Conservation (phyloP, 2,113 vertebrate species). For the Hiodon tergisus region DNA sequence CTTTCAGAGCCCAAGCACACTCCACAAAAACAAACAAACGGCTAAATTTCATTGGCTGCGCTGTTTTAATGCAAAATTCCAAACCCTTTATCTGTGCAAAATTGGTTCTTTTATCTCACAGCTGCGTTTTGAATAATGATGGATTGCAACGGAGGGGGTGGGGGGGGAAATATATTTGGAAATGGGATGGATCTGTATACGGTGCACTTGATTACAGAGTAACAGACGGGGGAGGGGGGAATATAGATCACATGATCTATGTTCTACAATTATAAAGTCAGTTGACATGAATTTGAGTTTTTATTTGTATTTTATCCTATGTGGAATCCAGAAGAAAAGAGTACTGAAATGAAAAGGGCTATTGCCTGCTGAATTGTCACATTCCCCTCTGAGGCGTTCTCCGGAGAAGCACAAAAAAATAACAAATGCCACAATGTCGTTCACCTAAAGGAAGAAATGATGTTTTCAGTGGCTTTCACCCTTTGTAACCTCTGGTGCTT, state of each 20-base stretch:
- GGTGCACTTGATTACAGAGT: conserved; percentile 16
- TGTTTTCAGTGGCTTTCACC: not conserved
- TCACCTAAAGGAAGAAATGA: not conserved
- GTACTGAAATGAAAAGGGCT: conserved; percentile 10
- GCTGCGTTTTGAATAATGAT: conserved; percentile 28
- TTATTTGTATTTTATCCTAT: not conserved
- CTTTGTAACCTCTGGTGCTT: not conserved
- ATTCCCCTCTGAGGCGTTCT: not conserved
- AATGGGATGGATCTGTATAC: conserved; percentile 14
- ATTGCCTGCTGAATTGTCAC: conserved; percentile 6
- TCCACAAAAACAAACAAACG: conserved; percentile 24
- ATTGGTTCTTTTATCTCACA: conserved; percentile 19
- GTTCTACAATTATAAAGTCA: conserved; percentile 16
- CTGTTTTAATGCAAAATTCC: conserved; percentile 18
- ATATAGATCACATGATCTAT: conserved; percentile 25
- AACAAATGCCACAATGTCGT: not conserved
- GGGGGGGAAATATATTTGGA: conserved; percentile 1
- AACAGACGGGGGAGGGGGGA: not conserved
- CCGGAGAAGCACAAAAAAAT: not conserved
- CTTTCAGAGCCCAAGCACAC: not conserved
- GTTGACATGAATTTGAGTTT: conserved; percentile 14
- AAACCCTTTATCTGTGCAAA: conserved; percentile 11
- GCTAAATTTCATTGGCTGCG: conserved; percentile 16
- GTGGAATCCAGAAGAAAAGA: not conserved
- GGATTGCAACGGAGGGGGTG: conserved; percentile 16